Conservation (phyloP, 2,797 vertebrate genomes). For the Linurgus olivaceus region DNA sequence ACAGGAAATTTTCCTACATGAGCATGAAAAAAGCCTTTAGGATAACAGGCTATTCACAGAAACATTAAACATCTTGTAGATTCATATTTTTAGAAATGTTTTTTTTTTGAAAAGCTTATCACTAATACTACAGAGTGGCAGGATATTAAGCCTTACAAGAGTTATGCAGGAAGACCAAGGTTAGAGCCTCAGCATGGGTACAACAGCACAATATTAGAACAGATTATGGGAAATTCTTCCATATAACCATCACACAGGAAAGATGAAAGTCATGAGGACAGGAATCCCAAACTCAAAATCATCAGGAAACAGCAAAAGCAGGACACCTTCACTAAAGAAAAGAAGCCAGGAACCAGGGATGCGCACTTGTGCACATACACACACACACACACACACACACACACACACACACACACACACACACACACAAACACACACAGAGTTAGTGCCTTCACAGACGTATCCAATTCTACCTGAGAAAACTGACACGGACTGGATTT, state of each 20-base stretch:
- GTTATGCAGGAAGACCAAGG: neutral
- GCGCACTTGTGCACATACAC: too few species aligned
- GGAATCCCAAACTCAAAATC: neutral
- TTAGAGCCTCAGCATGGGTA: neutral
- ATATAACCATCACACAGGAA: neutral
- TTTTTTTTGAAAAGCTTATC: neutral
- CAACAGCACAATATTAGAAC: neutral
- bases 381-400: too few species aligned
- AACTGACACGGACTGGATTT: neutral
- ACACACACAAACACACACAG: accelerated
- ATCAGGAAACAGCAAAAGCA: neutral
- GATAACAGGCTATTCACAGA: neutral
- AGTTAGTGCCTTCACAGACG: neutral
- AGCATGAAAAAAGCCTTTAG: neutral
- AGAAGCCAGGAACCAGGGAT: neutral
- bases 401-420: too few species aligned
- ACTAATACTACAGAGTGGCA: neutral
- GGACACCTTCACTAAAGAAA: neutral
- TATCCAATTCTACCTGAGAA: neutral
- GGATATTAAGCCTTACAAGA: neutral
- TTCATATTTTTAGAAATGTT: neutral
- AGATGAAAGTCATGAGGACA: neutral
- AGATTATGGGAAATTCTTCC: neutral
- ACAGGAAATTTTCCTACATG: accelerated
- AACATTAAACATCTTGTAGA: neutral